Base-by-base conservation (phyloP, 2,797 vertebrate species). In the Malacoctenus gilli region DNA sequence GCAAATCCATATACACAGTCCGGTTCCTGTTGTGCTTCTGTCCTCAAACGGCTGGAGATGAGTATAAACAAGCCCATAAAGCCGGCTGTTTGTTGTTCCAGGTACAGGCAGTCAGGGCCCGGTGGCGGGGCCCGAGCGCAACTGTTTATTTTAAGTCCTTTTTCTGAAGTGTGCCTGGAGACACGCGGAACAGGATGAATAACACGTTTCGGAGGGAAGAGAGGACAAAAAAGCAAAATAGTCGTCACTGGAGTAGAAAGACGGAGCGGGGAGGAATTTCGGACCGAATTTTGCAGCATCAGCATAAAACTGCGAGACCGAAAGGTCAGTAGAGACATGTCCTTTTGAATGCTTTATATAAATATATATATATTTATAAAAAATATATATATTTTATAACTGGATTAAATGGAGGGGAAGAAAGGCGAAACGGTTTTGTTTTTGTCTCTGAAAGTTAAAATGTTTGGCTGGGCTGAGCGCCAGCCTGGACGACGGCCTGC, bases 121-220 rank as follows among this genome's bases (percentile, higher is more conserved):
- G 53, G 80, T 42, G 67, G 76, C 61, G 73, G 76, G 76, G 65
- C 19, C 55, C 82, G 25, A 77, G 69, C 49, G 32, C 9, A 14
- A 5, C 67, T 75, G 82, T 89, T 88, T 92, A 87, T 91, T 91
- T 89, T 84, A 85, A 58, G 75, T 84, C 59, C 75, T 60, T 65
- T n/a, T 75, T 79, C 82, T 68, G 76, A 82, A 87, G 87, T 86
- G 87, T 80, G 87, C 77, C 80, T 79, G 68, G 85, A 89, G 84
- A 88, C 88, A 74, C 79, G 65, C 65, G 32, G 79, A 83, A 85
- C 85, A 87, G 87, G 87, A 89, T 86, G 87, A 89, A 90, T 85
- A 90, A 89, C 87, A 89, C 85, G 79, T 87, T 87, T 77, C 75
- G 79, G 72, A 81, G 73, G 85, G 78, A 84, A 85, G 81, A 83